phyloP scores from a whole-genome alignment of 1,140 invertebrate genomes.

The Trichonephila clavipes region DNA sequence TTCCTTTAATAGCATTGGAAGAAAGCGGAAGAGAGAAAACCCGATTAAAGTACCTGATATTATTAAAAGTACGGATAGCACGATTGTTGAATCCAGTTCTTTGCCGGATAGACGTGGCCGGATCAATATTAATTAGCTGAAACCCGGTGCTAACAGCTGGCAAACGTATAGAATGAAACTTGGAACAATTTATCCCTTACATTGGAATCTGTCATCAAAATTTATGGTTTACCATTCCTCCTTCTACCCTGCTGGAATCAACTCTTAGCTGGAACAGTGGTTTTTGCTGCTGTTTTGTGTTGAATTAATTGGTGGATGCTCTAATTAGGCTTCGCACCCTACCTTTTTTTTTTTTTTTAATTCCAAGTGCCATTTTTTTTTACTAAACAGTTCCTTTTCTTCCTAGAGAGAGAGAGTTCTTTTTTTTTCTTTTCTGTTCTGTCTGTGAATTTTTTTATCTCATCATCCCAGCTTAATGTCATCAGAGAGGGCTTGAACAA shows the following conservation, averaged over 20 bases:
- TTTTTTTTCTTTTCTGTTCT: not conserved
- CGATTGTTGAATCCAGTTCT: conserved; percentile 63
- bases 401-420: not conserved
- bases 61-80: conserved; percentile 66
- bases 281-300: conserved; percentile 73
- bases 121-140: conserved; percentile 75
- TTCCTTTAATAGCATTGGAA: not conserved
- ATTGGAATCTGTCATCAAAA: conserved; percentile 73
- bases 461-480: conserved; percentile 62
- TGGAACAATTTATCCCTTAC: conserved; percentile 69
- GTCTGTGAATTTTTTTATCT: not conserved
- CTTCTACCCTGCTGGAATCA: conserved; percentile 9
- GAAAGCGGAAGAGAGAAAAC: conserved; percentile 39
- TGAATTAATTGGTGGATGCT: conserved; percentile 59
- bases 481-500: conserved; percentile 61
- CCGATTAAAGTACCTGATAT: conserved; percentile 73
- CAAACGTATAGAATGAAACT: conserved; percentile 33
- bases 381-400: conserved; percentile 28
- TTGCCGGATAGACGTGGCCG: not conserved
- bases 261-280: conserved; percentile 48
- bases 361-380: conserved; percentile 9
- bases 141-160: conserved; percentile 53
- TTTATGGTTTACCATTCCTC: conserved; percentile 58
- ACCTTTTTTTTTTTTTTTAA: conserved; percentile 48
- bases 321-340: conserved; percentile 64